Conservation (phyloP, 1,140 invertebrate genomes). For the Kradibia gibbosae region DNA sequence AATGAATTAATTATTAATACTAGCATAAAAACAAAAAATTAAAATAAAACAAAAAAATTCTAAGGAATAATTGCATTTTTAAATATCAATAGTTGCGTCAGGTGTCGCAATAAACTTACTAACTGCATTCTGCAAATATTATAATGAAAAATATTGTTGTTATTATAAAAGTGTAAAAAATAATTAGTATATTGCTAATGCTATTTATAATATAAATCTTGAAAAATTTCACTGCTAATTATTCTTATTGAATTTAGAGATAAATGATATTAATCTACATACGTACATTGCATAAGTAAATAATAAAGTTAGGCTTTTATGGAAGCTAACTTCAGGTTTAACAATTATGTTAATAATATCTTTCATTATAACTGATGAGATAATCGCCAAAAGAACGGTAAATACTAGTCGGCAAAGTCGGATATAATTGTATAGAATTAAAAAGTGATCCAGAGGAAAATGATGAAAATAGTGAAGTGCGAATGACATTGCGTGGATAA, state of each 20-base stretch:
- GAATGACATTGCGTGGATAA: background rate
- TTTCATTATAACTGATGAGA: slow-evolving; percentile 9
- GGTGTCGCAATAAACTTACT: no score
- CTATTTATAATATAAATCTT: slow-evolving; percentile 22
- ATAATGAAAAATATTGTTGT: slow-evolving; percentile 18
- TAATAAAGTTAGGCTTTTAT: background rate
- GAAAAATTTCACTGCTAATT: background rate
- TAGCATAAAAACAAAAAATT: slow-evolving; percentile 16
- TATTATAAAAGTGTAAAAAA: slow-evolving; percentile 2
- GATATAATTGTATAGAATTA: slow-evolving; percentile 46
- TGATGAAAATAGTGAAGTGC: background rate
- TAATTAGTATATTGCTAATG: slow-evolving; percentile 34
- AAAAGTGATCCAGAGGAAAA: slow-evolving; percentile 41
- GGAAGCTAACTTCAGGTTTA: background rate
- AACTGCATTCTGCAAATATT: no score
- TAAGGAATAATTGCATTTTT: slow-evolving; percentile 20
- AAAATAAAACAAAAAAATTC: slow-evolving; percentile 4
- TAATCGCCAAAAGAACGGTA: slow-evolving; percentile 50
- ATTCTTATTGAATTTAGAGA: no score
- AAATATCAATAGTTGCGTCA: slow-evolving; percentile 21
- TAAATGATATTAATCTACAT: slow-evolving; percentile 27
- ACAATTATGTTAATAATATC: background rate
- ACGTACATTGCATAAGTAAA: slow-evolving; percentile 24
- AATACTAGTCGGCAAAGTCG: slow-evolving; percentile 62
- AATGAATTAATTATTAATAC: slow-evolving; percentile 23